Conservation (phyloP, 2,113 vertebrate genomes). For the Phalacrocorax brasilianus region DNA sequence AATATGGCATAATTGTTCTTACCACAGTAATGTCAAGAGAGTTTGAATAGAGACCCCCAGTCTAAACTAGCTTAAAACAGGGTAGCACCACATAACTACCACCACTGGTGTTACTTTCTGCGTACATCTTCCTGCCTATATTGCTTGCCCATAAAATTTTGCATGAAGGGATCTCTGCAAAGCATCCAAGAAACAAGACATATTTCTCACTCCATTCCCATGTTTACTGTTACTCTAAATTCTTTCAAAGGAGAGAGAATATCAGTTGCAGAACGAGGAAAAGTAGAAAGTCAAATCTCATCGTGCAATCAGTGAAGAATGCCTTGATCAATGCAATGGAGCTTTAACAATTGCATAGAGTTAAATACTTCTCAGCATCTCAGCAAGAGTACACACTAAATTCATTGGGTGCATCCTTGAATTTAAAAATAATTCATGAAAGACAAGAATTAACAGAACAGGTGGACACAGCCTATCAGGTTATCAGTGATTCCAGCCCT, state of each 20-base stretch:
- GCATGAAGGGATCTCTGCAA: not conserved
- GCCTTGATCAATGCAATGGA: not conserved
- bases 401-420: not conserved
- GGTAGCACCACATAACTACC: not conserved
- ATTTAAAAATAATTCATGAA: not conserved
- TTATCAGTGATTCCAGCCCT: not conserved
- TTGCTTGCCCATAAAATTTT: not conserved
- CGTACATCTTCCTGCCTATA: not conserved
- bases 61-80: not conserved
- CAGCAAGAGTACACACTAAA: not conserved
- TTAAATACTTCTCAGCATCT: not conserved
- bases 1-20: not conserved
- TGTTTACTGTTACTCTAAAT: not conserved
- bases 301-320: not conserved
- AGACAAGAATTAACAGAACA: not conserved
- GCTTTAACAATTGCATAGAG: not conserved
- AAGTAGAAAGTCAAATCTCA: not conserved
- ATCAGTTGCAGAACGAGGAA: not conserved
- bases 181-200: not conserved
- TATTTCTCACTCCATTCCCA: not conserved
- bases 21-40: not conserved
- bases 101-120: not conserved
- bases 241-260: not conserved
- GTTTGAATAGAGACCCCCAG: not conserved
- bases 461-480: not conserved